Base-by-base conservation (phyloP, 2,888 invertebrate species). In the Coecobrya sp. region DNA sequence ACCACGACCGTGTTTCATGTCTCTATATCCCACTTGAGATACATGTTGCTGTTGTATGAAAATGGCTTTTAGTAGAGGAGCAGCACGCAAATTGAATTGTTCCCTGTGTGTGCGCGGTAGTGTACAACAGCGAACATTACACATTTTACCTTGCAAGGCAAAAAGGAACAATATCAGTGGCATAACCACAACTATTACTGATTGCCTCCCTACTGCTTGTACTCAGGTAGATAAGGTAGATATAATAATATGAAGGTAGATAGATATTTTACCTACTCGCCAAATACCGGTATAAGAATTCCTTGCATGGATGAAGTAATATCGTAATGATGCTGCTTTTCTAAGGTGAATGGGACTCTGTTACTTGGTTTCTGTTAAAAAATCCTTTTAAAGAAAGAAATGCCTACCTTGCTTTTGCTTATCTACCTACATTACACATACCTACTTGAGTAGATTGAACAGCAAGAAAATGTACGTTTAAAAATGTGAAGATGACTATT, bases 121-220 rank as follows among this genome's bases (percentile, higher is more conserved):
- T 13, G 55, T n/a, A 19, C 19, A 55, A 55, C 55, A 19, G n/a
- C 55, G 16, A n/a, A n/a, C 19, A 55, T 16, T 55, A n/a, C 55
- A 16, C n/a, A 52, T 55, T 70, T 70, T 70, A 70, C 70, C 70
- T 70, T 70, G 70, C 70, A 70, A 42, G 70, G 70, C 42, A 70
- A 70, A 68, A 36, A 19, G 65, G 25, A 62, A 16, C 27, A 27
- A 27, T 65, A 65, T 65, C 25, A 25, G 2, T 27, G 30, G 10
- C 27, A 55, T 19, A 4, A 55, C 2, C 55, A 55, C 55, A 7
- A 4, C 55, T 55, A 19, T n/a, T 55, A 2, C n/a, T 55, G n/a
- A 55, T n/a, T 55, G 0, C 1, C 36, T 36, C 36, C 2, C 36
- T 36, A 36, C 7, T 7, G 36, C 36, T 36, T 36, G 36, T 7